A percentile compares a stretch with the other conserved stretches of the same genome.
Conservation (phyloP, 2,888 invertebrate genomes). For the Epinotia nisella region DNA sequence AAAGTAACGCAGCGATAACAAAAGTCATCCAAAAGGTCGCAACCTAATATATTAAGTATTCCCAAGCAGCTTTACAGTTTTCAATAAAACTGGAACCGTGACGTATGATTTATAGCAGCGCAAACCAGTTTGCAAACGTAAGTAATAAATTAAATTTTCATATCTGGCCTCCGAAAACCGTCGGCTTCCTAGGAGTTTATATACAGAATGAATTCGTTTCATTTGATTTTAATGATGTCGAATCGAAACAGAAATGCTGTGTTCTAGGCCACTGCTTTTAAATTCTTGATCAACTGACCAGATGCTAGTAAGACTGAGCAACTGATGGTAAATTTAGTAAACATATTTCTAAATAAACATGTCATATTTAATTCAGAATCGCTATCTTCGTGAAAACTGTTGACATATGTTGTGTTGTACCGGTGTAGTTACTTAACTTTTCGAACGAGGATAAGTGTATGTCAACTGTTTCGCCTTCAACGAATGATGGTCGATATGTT, state of each 20-base stretch:
- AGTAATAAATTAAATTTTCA: constrained; percentile 35
- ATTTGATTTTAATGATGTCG: constrained; percentile 30
- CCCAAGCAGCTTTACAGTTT: constrained; percentile 5
- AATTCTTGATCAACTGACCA: constrained; percentile 35
- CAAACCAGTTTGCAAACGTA: constrained; percentile 30
- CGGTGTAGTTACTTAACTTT: too few species aligned
- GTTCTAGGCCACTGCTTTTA: constrained; percentile 36
- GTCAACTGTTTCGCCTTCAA: too few species aligned
- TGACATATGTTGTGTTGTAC: neutral
- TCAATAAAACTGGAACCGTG: constrained; percentile 24
- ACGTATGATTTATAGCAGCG: constrained; percentile 35
- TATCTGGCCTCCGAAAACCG: constrained; percentile 29
- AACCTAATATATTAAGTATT: constrained; percentile 9
- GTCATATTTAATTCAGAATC: constrained; percentile 11
- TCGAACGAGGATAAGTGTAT: too few species aligned
- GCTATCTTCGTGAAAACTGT: neutral
- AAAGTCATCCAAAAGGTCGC: constrained; percentile 21
- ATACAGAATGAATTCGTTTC: constrained; percentile 30
- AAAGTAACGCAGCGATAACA: constrained; percentile 15
- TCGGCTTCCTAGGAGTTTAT: constrained; percentile 23
- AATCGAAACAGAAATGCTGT: constrained; percentile 21
- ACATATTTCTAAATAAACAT: constrained; percentile 37
- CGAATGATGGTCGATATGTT: too few species aligned
- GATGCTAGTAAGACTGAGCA: constrained; percentile 31
- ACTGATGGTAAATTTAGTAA: constrained; percentile 31